Conservation (phyloP, 1,140 invertebrate genomes). For the Cyrtorhinus lividipennis region DNA sequence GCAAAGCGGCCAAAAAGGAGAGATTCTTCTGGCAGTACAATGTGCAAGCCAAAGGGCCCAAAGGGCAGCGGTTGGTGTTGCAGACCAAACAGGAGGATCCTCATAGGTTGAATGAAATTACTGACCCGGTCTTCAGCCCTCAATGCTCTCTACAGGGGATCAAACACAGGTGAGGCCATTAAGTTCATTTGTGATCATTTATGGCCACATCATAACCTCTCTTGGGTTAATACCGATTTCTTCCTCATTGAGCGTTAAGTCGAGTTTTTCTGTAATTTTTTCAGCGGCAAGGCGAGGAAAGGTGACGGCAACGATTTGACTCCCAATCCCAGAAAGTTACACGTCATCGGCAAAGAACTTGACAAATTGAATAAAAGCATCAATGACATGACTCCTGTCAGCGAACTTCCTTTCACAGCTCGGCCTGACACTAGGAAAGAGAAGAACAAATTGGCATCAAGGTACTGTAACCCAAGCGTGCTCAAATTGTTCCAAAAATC, state of each 20-base stretch:
- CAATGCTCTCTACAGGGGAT: conserved; percentile 77
- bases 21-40: conserved; percentile 98
- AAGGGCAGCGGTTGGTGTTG: conserved; percentile 71
- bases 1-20: conserved; percentile 50
- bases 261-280: conserved; percentile 13
- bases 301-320: conserved; percentile 96
- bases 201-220: neutral
- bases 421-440: conserved; percentile 87
- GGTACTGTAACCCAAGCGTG: no score
- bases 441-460: conserved; percentile 93
- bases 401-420: conserved; percentile 76
- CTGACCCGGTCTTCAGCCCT: conserved; percentile 85
- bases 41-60: conserved; percentile 94
- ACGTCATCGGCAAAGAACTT: conserved; percentile 79
- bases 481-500: conserved; percentile 12
- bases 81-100: conserved; percentile 76
- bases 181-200: conserved; percentile 16
- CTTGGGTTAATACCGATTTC: neutral
- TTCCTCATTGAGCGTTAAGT: conserved; percentile 1
- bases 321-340: conserved; percentile 83
- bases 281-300: conserved; percentile 83
- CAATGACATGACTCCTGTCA: conserved; percentile 89
- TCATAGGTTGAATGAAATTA: conserved; percentile 76
- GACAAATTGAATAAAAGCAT: conserved; percentile 80
- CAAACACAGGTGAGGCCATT: conserved; percentile 68